Evolutionary conservation across 2,113 vertebrate species (phyloP), one percentile per base, ranked within the genome.

Genomic region (Chaenocephalus aceratus): DNA sequence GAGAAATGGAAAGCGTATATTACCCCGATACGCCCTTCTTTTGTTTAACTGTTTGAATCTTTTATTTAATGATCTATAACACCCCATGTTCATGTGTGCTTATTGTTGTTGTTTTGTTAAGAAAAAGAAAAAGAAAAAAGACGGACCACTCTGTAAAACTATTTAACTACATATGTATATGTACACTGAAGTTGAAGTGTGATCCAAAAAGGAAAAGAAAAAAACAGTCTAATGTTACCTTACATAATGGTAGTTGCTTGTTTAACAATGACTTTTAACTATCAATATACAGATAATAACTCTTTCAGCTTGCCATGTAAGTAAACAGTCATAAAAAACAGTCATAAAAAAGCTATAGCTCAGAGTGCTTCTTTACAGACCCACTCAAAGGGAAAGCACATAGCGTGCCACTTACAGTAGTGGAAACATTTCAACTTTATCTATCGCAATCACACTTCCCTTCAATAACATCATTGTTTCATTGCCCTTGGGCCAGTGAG

Each of bases 391-490:
- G 30, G 30, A 30, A 30, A 30, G 30, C 30, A 30, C 30, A 30
- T 56, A 60, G 79, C 46, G 52, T 53, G 54, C 34, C 21, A 11
- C 48, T 70, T 26, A 21, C 36, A 41, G 36, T 41, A 41, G n/a
- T 45, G 63, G 46, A 72, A 23, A 48, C 60, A 57, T 73, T 73
- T 79, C 15, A 2, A 2, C 56, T 54, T 89, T 77, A 90, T 91
- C 89, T 72, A 56, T 72, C 12, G 12, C 69, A 77, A 79, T 89
- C 88, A 91, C 69, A 86, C 81, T 89, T 93, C 85, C 91, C 61
- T 86, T 41, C 53, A 90, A 91, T 21, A 90, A 93, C 83, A 92
- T 75, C 77, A 90, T 90, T 90, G 90, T 92, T 83, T 80, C 36
- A 54, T 13, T 13, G 30, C 48, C 6, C 30, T 68, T 30, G 44